Base-by-base conservation (phyloP, 2,888 invertebrate genomes). In the Caenorhabditis imperialis region DNA sequence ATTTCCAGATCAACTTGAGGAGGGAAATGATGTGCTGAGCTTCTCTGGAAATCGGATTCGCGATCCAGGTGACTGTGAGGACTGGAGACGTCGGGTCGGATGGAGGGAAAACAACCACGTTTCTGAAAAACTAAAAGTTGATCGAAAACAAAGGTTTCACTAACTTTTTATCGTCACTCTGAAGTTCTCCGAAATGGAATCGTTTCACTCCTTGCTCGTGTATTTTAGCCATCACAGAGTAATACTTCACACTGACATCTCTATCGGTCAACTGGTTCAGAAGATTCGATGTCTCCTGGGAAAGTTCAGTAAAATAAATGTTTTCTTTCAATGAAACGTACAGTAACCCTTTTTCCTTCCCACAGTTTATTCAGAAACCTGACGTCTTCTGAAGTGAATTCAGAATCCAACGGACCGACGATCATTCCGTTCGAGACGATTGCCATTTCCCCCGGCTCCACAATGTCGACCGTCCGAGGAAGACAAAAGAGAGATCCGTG, bases 361-460 rank as follows among this genome's bases (percentile, higher is more conserved):
- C 55, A 88, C 79, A 89, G 89, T 89, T 93, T 92, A 88, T 97
- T 96, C 54, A 98, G 90, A 38, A 99, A 90, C 33, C 92, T 91
- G 88, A 96, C 95, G 90, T 99, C 98, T 54, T 96, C 95, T 27
- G 91, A 90, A 3, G 92, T 92, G 23, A 89, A 90, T 48, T 55
- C 67, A 14, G 22, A 53, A 37, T 51, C 30, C 42, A 79, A 48
- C 3, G 77, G 75, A 10, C 77, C 74, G 42, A 84, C 81, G 27
- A 96, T 91, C 75, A 94, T 91, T 16, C 96, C 95, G 90, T 98
- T 98, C 60, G 93, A 92, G n/a, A 96, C 90, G 3, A 98, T 90
- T 0, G 93, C 93, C 70, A 92, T 91, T 50, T 91, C 91, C 1
- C 93, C 92, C 10, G 91, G 90, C 18, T 90, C 89, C 75, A 96